Base-by-base conservation (phyloP, 2,797 vertebrate species). In the Anabacerthia variegaticeps region DNA sequence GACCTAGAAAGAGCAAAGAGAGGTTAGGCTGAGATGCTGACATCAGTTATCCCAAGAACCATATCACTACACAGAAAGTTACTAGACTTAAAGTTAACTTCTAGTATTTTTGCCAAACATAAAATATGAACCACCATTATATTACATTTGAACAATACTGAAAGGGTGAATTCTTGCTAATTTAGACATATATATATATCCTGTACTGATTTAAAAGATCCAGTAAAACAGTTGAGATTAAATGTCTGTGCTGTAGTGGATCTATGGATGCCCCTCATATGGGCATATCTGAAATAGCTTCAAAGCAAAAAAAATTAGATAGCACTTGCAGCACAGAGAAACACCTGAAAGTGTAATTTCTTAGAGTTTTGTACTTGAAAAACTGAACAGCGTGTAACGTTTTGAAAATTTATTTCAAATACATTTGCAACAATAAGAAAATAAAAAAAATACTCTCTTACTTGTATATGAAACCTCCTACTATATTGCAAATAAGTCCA, bases 1-100 rank as follows among this genome's bases (percentile, higher is more conserved):
- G 98, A 97, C 98, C 99, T 99, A 92, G 83, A 95, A 96, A 95
- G 89, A 94, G 54, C 63, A 95, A 89, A 82, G 12, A 90, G 56
- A 93, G 32, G n/a, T 91, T 87, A 95, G 59, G 76, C 23, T 80
- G 78, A 96, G 81, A 92, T 82, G 37, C 14, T 84, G 77, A 77
- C 54, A 95, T 89, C 37, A 69, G 28, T 66, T 43, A 62, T 73
- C 17, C 11, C 82, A 84, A 71, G 41, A 84, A 71, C 36, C 58
- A 2, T 37, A 56, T 39, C 23, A 32, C n/a, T 82, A 68, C 14
- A n/a, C 0, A 44, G 43, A 74, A 82, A 48, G 14, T 18, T 51
- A 66, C 14, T 8, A 5, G 19, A 61, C 8, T 67, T 58, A 27
- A 46, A 67, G 17, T 74, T 77, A 78, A 66, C 27, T 85, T 56